Conservation (phyloP, 2,797 vertebrate genomes). For the Hemibagrus guttatus region DNA sequence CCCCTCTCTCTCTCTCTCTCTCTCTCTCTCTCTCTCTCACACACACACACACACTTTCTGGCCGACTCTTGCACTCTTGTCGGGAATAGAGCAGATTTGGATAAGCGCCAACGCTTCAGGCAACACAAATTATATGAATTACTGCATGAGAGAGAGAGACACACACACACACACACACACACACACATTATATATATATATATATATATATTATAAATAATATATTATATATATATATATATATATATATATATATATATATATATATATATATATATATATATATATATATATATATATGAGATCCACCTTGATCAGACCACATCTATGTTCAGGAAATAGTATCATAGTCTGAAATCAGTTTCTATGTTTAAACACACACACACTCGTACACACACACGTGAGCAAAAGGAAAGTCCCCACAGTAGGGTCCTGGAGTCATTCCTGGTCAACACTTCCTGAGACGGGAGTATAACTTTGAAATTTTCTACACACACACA, state of each 20-base stretch:
- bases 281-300: not conserved
- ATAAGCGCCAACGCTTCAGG: slow-evolving; percentile 65
- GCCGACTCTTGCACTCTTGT: slow-evolving; percentile 20
- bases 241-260: not conserved
- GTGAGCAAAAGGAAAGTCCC: slow-evolving; percentile 76
- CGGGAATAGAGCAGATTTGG: slow-evolving; percentile 59
- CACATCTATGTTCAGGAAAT: not conserved
- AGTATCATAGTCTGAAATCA: not conserved
- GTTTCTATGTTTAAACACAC: not conserved
- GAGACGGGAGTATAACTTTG: slow-evolving; percentile 63
- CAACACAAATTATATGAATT: slow-evolving; percentile 59
- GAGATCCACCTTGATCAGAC: not conserved
- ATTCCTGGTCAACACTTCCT: slow-evolving; percentile 74
- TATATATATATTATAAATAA: not conserved
- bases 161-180: not conserved
- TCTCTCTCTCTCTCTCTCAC: slow-evolving; percentile 16
- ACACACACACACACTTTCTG: slow-evolving; percentile 15
- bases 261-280: not conserved
- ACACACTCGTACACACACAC: slow-evolving; percentile 36
- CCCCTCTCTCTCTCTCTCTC: not conserved
- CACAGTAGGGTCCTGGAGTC: slow-evolving; percentile 62
- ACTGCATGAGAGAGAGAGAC: slow-evolving; percentile 27
- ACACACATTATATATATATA: not conserved
- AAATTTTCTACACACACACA: slow-evolving; percentile 47
- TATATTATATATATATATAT: not conserved